Conservation (phyloP, 2,797 vertebrate genomes). For the Chaetodon trifasciatus region DNA sequence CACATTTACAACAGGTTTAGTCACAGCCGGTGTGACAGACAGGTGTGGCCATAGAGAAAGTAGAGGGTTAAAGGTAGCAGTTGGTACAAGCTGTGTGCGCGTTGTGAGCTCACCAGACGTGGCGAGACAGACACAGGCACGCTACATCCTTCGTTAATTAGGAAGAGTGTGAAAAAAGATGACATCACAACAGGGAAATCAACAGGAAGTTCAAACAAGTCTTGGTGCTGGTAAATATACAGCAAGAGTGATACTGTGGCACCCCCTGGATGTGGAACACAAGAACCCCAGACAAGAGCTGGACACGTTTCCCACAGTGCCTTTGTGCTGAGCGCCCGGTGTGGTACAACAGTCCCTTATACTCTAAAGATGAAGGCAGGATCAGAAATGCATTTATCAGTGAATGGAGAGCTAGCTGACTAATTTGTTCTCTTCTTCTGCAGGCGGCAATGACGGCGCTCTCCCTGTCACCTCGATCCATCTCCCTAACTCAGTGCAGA, state of each 20-base stretch:
- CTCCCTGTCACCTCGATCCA: conserved; percentile 35
- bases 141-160: conserved; percentile 12
- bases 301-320: conserved; percentile 52
- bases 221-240: conserved; percentile 70
- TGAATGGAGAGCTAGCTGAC: conserved; percentile 56
- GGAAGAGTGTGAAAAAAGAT: conserved; percentile 29
- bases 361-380: conserved; percentile 45
- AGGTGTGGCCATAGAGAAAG: conserved; percentile 15
- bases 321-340: conserved; percentile 26
- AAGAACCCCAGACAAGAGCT: conserved; percentile 30
- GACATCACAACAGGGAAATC: conserved; percentile 34
- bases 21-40: conserved; percentile 38
- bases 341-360: conserved; percentile 31
- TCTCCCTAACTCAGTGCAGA: conserved; percentile 45
- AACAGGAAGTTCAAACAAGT: conserved; percentile 43
- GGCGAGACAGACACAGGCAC: conserved; percentile 19
- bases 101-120: conserved; percentile 6
- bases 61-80: conserved; percentile 44
- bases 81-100: conserved; percentile 38
- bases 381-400: conserved; percentile 36
- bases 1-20: conserved; percentile 56
- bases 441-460: conserved; percentile 39
- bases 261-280: conserved; percentile 45
- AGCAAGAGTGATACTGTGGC: conserved; percentile 34
- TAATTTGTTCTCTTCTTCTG: conserved; percentile 49